Conservation (phyloP, 30 jellyfish, hydroid and myxozoan species). For the Turritopsis dohrnii region DNA sequence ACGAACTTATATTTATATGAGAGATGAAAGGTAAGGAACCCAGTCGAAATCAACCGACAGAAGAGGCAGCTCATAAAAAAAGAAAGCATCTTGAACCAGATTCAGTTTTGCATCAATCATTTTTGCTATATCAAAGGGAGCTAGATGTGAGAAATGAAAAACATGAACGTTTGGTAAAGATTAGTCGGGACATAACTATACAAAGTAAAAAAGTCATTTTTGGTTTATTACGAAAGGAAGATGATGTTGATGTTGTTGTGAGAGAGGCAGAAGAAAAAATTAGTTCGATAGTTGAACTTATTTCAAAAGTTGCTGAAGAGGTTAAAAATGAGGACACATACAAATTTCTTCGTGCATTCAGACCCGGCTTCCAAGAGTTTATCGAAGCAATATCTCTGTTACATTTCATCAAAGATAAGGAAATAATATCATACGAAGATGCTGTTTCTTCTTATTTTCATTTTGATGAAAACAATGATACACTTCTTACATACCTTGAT, state of each 20-base stretch:
- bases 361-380: constrained; percentile 82
- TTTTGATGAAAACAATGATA: constrained; percentile 10
- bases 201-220: constrained; percentile 60
- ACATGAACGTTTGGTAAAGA: constrained; percentile 60
- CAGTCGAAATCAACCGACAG: no score
- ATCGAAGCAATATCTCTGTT: constrained; percentile 72
- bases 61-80: background rate
- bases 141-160: constrained; percentile 62
- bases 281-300: constrained; percentile 14
- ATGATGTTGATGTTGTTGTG: constrained; percentile 24
- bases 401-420: constrained; percentile 38
- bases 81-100: constrained; percentile 7
- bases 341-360: constrained; percentile 50
- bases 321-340: constrained; percentile 50
- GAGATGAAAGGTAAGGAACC: background rate
- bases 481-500: constrained; percentile 47
- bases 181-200: constrained; percentile 69
- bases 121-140: constrained; percentile 36
- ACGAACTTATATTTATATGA: background rate
- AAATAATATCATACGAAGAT: constrained; percentile 44
- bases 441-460: constrained; percentile 29
- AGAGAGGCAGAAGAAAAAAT: constrained; percentile 49
- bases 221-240: constrained; percentile 47
- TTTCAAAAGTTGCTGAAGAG: constrained; percentile 46
- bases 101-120: background rate